phyloP scores from a whole-genome alignment of 2,888 invertebrate genomes.

The Schrankia costaestrigalis region DNA sequence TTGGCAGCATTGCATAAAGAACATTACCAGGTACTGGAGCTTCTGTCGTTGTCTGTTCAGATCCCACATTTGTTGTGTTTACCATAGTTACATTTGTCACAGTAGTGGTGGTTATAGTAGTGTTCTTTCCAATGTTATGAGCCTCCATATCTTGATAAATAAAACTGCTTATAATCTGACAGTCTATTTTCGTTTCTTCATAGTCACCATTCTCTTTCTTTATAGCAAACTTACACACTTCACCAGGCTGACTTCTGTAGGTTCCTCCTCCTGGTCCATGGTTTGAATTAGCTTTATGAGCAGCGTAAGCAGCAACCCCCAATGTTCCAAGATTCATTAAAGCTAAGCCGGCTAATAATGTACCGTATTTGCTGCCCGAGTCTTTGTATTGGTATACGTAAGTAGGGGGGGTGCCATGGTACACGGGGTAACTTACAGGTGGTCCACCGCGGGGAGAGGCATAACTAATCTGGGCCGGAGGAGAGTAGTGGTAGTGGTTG shows the following conservation, averaged over 20 bases:
- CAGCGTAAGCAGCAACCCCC: slow-evolving; percentile 50
- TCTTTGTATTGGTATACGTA: slow-evolving; percentile 68
- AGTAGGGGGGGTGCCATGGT: slow-evolving; percentile 58
- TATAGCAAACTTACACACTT: slow-evolving; percentile 65
- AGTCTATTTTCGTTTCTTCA: slow-evolving; percentile 69
- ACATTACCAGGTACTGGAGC: slow-evolving; percentile 29
- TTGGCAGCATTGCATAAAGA: slow-evolving; percentile 52
- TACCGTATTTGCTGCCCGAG: slow-evolving; percentile 70
- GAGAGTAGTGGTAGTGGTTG: slow-evolving; percentile 62
- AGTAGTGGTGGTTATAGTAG: slow-evolving; percentile 49
- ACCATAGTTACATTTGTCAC: slow-evolving; percentile 62
- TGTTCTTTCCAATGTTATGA: slow-evolving; percentile 39
- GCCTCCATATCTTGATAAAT: slow-evolving; percentile 50
- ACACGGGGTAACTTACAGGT: slow-evolving; percentile 58
- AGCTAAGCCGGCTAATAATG: slow-evolving; percentile 62
- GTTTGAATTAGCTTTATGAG: slow-evolving; percentile 18
- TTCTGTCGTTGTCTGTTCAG: slow-evolving; percentile 21
- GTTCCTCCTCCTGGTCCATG: slow-evolving; percentile 24
- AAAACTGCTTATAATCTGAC: slow-evolving; percentile 64
- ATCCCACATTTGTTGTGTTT: slow-evolving; percentile 44
- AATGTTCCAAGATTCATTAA: slow-evolving; percentile 66
- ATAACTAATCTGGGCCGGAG: slow-evolving; percentile 64
- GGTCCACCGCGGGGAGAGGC: slow-evolving; percentile 49
- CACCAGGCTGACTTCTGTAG: slow-evolving; percentile 57
- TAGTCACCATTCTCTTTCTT: slow-evolving; percentile 67